Percentiles rank a stretch among this genome's conserved stretches.
Conservation (phyloP, 2,797 vertebrate species). For the Prunella strophiata region DNA sequence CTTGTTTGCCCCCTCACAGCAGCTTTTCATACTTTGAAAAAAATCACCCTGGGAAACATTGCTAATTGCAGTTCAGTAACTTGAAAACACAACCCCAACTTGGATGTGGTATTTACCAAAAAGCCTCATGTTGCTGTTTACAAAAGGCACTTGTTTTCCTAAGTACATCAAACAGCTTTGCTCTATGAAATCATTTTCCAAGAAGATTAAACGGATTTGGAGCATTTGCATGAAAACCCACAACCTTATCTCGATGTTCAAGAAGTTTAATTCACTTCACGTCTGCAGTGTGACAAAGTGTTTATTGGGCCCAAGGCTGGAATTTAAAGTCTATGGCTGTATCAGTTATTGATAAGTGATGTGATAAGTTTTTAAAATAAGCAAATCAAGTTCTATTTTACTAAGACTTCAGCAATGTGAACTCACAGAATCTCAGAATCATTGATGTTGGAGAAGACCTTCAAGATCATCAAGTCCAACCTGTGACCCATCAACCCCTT, state of each 20-base stretch:
- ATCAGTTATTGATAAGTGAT: neutral
- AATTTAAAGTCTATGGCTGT: conserved; percentile 2
- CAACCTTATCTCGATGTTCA: conserved; percentile 67
- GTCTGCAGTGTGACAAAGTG: conserved; percentile 11
- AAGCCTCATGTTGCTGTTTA: conserved; percentile 59
- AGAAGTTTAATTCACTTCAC: conserved; percentile 57
- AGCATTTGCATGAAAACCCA: conserved; percentile 67
- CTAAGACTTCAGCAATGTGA: neutral
- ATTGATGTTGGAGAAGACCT: neutral
- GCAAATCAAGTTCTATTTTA: neutral
- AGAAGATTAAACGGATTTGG: conserved; percentile 70
- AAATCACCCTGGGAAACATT: neutral
- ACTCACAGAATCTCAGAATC: neutral
- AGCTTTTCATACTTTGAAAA: neutral
- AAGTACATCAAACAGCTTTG: conserved; percentile 73
- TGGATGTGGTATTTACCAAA: conserved; percentile 78
- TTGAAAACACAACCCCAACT: neutral
- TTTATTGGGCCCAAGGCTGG: conserved; percentile 45
- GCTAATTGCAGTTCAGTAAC: neutral
- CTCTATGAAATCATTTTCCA: conserved; percentile 31
- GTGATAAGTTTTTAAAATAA: neutral
- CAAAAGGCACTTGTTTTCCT: conserved; percentile 66
- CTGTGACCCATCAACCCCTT: neutral
- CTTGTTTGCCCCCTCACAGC: neutral
- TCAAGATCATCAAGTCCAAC: neutral